Conservation (phyloP, 2,888 invertebrate genomes). For the Heliconius sara region DNA sequence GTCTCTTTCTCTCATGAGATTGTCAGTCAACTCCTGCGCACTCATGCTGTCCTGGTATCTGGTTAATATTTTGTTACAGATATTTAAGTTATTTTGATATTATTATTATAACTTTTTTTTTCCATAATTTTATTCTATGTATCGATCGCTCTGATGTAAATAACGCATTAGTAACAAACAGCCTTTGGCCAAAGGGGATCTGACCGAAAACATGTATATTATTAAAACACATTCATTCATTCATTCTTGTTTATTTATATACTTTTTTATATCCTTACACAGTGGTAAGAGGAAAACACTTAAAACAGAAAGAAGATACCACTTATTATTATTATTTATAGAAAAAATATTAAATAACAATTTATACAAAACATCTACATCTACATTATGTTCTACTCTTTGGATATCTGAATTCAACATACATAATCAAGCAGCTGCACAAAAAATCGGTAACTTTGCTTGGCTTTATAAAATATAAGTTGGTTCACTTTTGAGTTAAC, state of each 20-base stretch:
- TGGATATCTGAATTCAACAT: no score
- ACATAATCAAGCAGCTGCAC: no score
- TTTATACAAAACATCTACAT: no score
- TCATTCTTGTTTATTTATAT: no score
- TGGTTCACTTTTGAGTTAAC: neutral
- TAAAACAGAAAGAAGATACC: no score
- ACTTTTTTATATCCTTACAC: no score
- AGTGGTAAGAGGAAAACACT: no score
- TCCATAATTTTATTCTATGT: neutral
- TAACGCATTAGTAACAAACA: neutral
- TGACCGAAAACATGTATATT: neutral
- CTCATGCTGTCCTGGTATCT: conserved; percentile 11
- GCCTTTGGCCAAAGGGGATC: neutral
- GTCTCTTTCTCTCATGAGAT: neutral
- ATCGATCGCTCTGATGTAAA: neutral
- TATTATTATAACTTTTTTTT: neutral
- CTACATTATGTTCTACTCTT: no score
- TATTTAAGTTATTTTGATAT: neutral
- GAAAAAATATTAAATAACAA: no score
- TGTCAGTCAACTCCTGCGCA: neutral
- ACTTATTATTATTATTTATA: no score
- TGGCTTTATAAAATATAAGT: neutral
- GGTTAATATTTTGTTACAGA: conserved; percentile 13
- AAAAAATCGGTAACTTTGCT: neutral
- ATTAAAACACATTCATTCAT: no score